phyloP scores from a whole-genome alignment of 2,888 invertebrate genomes.

The Eledone cirrhosa region DNA sequence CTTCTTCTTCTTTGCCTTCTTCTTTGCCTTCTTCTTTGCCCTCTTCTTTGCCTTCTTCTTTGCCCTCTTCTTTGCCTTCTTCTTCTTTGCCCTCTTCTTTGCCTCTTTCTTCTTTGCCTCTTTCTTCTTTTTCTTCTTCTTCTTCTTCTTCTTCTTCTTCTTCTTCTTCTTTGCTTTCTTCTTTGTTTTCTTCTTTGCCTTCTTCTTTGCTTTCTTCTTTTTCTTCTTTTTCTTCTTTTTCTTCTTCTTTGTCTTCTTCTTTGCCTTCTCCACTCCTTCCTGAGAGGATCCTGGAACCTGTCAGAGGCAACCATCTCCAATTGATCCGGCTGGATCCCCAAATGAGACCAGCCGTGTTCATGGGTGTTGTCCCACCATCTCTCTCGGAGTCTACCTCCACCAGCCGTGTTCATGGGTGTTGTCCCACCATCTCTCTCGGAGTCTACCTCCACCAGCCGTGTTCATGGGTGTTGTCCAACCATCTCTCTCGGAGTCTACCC shows the following conservation, averaged over 20 bases:
- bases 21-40: conserved; percentile 25
- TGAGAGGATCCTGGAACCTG: too few relatives aligned
- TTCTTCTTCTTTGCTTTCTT: not conserved
- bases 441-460: too few relatives aligned
- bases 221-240: not conserved
- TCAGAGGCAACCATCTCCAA: too few relatives aligned
- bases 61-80: not conserved
- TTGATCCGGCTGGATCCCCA: too few relatives aligned
- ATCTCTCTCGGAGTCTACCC: too few relatives aligned
- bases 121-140: conserved; percentile 11
- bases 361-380: too few relatives aligned
- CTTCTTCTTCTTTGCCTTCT: conserved; percentile 20
- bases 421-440: too few relatives aligned
- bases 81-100: not conserved
- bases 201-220: not conserved
- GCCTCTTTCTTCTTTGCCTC: conserved; percentile 5
- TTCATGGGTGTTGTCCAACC: too few relatives aligned
- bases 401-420: too few relatives aligned
- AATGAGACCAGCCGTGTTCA: too few relatives aligned
- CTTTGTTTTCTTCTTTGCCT: not conserved
- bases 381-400: too few relatives aligned
- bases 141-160: not conserved
- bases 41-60: not conserved
- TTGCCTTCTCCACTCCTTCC: not conserved
- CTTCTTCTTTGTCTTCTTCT: not conserved